Evolutionary conservation across 2,888 invertebrate species (phyloP).

Genomic region (Hemicrepidius hirtus): DNA sequence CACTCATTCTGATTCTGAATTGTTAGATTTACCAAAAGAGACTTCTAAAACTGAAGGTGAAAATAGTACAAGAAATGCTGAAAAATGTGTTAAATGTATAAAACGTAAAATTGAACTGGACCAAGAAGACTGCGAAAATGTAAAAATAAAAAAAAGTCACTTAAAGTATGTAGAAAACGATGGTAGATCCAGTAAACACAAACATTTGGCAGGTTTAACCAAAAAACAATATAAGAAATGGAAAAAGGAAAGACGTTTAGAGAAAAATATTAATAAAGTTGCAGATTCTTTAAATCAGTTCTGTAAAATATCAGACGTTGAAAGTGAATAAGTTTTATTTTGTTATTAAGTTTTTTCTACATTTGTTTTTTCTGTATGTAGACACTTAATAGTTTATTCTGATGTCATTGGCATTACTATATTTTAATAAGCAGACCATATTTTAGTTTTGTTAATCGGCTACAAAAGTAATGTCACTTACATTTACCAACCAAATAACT

Average conservation of each 20-base stretch:
- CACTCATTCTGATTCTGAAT: background rate
- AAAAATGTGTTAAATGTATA: constrained; percentile 32
- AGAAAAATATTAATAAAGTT: constrained; percentile 63
- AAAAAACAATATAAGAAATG: constrained; percentile 51
- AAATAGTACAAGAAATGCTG: background rate
- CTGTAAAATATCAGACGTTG: constrained; percentile 67
- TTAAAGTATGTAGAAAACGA: constrained; percentile 53
- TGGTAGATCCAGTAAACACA: background rate
- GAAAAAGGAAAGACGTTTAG: constrained; percentile 60
- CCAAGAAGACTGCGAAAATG: constrained; percentile 56
- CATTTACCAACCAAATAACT: too few species aligned
- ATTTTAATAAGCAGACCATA: too few species aligned
- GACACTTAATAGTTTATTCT: too few species aligned
- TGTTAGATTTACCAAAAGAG: background rate
- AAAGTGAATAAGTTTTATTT: constrained; percentile 36
- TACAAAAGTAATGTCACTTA: too few species aligned
- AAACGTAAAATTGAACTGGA: constrained; percentile 57
- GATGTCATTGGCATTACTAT: too few species aligned
- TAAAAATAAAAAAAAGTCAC: constrained; percentile 57
- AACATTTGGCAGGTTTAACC: background rate
- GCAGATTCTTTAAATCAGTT: constrained; percentile 63
- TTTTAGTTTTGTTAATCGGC: too few species aligned
- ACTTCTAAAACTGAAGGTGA: background rate
- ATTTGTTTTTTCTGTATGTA: too few species aligned
- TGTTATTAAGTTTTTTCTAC: too few species aligned